These are phyloP conservation scores for Orthosia gothica DNA, from an alignment of 2,888 invertebrate genomes.

Conservation along the genomic window DNA sequence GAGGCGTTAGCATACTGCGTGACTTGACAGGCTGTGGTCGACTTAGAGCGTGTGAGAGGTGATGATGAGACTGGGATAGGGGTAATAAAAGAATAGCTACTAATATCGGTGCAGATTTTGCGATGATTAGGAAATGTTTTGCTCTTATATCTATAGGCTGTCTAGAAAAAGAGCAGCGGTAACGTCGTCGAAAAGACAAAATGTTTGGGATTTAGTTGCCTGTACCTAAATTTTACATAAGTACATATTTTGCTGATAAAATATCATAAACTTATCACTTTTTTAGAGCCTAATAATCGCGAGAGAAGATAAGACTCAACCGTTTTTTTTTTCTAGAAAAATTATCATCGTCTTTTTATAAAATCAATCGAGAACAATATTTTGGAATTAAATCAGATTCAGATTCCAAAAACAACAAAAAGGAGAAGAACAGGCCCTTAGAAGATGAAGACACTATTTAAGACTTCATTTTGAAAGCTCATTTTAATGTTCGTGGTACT, in stretches of 20 bases:
- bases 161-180: too few relatives aligned
- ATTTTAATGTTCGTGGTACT: constrained; percentile 17
- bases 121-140: too few relatives aligned
- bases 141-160: too few relatives aligned
- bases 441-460: background rate
- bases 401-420: too few relatives aligned
- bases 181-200: too few relatives aligned
- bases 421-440: background rate
- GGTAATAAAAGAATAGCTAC: background rate
- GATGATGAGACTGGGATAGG: constrained; percentile 6
- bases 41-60: constrained; percentile 23
- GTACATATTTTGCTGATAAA: too few relatives aligned
- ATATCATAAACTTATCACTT: too few relatives aligned
- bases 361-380: background rate
- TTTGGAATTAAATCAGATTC: background rate
- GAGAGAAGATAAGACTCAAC: background rate
- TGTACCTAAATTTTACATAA: too few relatives aligned
- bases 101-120: too few relatives aligned
- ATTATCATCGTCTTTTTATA: background rate
- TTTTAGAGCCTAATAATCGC: background rate
- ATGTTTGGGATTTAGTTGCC: too few relatives aligned
- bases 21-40: constrained; percentile 65
- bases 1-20: constrained; percentile 69
- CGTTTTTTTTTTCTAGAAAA: background rate
- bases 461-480: constrained; percentile 16